Evolutionary conservation across 2,797 vertebrate genomes (phyloP).

Genomic region (Tolypeutes matacus): DNA sequence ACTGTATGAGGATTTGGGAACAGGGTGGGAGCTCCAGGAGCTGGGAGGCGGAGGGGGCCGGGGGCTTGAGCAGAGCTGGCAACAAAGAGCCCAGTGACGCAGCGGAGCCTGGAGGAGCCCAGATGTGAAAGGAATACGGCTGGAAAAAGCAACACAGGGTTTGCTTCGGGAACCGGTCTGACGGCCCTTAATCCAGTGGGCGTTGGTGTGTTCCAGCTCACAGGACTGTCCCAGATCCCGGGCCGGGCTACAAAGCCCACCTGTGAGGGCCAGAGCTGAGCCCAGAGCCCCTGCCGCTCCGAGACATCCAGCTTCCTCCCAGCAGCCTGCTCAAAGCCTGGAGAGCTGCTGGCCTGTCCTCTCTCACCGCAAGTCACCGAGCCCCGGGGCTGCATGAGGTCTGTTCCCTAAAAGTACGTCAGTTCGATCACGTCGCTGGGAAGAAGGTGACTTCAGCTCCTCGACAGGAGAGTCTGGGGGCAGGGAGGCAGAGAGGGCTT

Average conservation of each 20-base stretch:
- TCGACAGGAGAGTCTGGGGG: not conserved
- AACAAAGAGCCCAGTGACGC: slow-evolving; percentile 82
- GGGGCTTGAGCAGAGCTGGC: slow-evolving; percentile 38
- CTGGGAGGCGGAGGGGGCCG: not conserved
- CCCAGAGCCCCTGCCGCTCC: not conserved
- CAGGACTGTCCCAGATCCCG: slow-evolving; percentile 70
- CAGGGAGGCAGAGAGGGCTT: fast-evolving
- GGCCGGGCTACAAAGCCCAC: slow-evolving; percentile 65
- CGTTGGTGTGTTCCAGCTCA: slow-evolving; percentile 71
- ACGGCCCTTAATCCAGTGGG: slow-evolving; percentile 73
- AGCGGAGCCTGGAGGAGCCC: slow-evolving; percentile 23
- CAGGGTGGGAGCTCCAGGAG: slow-evolving; percentile 35
- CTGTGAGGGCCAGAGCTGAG: slow-evolving; percentile 30
- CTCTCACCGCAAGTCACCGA: slow-evolving; percentile 30
- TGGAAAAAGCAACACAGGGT: slow-evolving; percentile 76
- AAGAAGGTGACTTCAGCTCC: not conserved
- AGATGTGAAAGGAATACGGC: slow-evolving; percentile 73
- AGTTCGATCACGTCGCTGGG: not conserved
- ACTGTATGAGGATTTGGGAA: not conserved
- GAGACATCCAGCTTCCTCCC: not conserved
- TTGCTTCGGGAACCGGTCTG: slow-evolving; percentile 82
- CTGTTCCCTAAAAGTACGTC: slow-evolving; percentile 56
- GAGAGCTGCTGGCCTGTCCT: not conserved
- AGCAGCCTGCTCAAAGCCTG: not conserved
- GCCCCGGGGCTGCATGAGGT: not conserved